Evolutionary conservation across 2,797 vertebrate genomes (phyloP), one percentile per base, ranked within the genome.

Genomic region (Danio albolineatus): DNA sequence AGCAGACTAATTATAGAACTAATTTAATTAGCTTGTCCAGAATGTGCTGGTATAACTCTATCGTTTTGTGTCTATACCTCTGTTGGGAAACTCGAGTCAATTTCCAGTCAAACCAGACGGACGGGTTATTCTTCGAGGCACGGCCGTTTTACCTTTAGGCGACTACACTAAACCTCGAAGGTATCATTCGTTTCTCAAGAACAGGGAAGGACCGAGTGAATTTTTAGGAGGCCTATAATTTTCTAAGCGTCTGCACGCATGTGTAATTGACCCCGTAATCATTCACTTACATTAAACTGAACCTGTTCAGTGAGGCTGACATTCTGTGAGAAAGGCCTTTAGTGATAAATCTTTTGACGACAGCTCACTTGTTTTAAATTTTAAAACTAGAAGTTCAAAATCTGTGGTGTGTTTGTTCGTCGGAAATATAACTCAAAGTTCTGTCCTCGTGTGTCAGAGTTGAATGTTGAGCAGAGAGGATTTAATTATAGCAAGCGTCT

Each of bases 391-490:
- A 39, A 8, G 65, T 48, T 28, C 7, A 60, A 44, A 28, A 36
- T 51, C 0, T 62, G 61, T 77, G 88, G 87, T 46, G 80, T 38
- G 72, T 19, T 70, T 38, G 17, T 44, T 77, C 86, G 88, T 85
- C 51, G 43, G 48, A 73, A 14, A 17, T 48, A 7, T 70, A 16
- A 16, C 28, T 7, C 41, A 60, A 54, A 17, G 14, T 44, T 46
- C 28, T 14, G 19, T 16, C 16, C 39, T 14, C 7, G 21, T 16
- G 21, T 70, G 65, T 69, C 53, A 78, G 59, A 7, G 2, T 12
- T 48, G 54, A 44, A 8, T 79, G 61, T 73, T 73, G 76, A 87
- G 86, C 73, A 81, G 51, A 5, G 2, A 39, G 41, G 59, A 65
- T 69, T 53, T 70, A 82, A 70, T 78, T 73, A 80, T 82, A 79